phyloP scores from a whole-genome alignment of 2,888 invertebrate species.

The Sminthurinus aureus region DNA sequence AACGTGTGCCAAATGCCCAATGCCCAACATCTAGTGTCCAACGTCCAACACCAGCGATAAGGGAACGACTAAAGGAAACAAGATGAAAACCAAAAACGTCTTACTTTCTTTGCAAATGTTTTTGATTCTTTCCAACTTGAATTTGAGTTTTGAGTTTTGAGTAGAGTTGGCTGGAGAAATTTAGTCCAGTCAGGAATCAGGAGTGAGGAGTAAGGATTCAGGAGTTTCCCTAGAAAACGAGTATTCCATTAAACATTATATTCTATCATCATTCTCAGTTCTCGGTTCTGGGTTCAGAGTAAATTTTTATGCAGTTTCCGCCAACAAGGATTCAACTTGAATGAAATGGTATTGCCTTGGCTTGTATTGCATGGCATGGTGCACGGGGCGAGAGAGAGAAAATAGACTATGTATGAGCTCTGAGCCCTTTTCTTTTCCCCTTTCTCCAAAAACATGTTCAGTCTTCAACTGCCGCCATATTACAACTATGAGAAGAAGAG shows the following conservation, averaged over 20 bases:
- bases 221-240: not conserved
- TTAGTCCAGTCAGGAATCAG: too few species aligned
- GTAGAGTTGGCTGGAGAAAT: too few species aligned
- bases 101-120: too few species aligned
- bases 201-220: not conserved
- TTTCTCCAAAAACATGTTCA: not conserved
- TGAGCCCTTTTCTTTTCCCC: not conserved
- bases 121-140: too few species aligned
- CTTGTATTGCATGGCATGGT: not conserved
- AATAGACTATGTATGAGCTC: conserved; percentile 3
- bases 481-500: too few species aligned
- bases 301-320: conserved; percentile 42
- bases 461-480: too few species aligned
- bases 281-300: not conserved
- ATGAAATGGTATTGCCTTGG: not conserved
- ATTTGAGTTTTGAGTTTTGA: too few species aligned
- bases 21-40: too few species aligned
- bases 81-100: not conserved
- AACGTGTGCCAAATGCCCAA: too few species aligned
- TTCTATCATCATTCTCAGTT: not conserved
- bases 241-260: conserved; percentile 42
- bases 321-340: conserved; percentile 16
- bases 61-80: too few species aligned
- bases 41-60: too few species aligned
- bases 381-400: not conserved